These are phyloP conservation scores for Neoaliturus tenellus DNA, from an alignment of 2,888 invertebrate genomes.

Conservation along the genomic window DNA sequence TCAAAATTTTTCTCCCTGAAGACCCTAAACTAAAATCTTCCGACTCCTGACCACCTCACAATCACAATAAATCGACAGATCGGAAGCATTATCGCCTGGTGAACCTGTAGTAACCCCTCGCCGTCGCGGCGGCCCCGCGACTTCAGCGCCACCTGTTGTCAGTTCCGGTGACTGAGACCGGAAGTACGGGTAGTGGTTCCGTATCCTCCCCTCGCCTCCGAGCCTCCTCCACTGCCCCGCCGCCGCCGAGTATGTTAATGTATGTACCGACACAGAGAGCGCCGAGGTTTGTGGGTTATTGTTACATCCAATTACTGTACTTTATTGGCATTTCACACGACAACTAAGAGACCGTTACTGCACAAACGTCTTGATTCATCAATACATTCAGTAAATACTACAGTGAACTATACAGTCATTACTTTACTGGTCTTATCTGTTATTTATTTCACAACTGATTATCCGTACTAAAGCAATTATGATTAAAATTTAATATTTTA, in stretches of 20 bases:
- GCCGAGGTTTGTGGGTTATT: slow-evolving; percentile 9
- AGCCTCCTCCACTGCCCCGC: no score
- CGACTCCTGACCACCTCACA: no score
- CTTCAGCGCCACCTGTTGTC: slow-evolving; percentile 21
- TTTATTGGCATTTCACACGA: not conserved
- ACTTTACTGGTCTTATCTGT: no score
- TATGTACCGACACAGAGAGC: not conserved
- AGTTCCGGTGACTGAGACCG: slow-evolving; percentile 18
- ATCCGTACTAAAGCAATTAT: no score
- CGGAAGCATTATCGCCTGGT: not conserved
- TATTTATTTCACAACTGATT: no score
- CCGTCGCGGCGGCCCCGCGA: not conserved
- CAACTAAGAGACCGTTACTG: not conserved
- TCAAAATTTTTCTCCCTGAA: no score
- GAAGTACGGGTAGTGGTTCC: slow-evolving; percentile 34
- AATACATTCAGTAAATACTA: no score
- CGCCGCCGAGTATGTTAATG: slow-evolving; percentile 6
- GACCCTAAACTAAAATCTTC: no score
- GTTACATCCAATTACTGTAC: not conserved
- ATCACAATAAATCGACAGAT: no score
- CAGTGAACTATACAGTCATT: no score
- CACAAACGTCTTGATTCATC: no score
- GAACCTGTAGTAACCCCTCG: not conserved
- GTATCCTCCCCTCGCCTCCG: slow-evolving; percentile 31
- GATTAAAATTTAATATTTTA: no score